Evolutionary conservation across 2,113 vertebrate species (phyloP).

Genomic region (Anoplopoma fimbria): DNA sequence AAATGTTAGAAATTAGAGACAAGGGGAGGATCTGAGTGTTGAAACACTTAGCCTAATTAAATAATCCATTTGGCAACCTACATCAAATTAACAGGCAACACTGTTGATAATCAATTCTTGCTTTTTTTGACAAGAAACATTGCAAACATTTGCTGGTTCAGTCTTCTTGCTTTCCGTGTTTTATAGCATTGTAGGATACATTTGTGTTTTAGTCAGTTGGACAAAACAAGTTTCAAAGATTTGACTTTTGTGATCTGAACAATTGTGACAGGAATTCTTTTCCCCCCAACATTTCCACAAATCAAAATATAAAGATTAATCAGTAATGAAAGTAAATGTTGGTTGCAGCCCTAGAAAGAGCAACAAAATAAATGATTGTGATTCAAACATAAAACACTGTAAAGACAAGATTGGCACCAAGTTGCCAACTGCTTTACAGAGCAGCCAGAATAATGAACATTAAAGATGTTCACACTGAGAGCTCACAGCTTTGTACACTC

Average conservation of each 20-base stretch:
- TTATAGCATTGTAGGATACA: background rate
- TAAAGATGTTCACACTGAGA: background rate
- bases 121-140: too few relatives aligned
- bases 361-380: background rate
- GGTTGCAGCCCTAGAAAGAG: background rate
- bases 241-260: background rate
- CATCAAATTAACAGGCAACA: background rate
- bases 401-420: background rate
- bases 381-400: background rate
- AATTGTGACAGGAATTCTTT: background rate
- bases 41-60: background rate
- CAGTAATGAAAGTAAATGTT: background rate
- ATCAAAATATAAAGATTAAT: background rate
- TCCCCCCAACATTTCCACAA: background rate
- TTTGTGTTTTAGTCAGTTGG: background rate
- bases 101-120: background rate
- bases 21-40: background rate
- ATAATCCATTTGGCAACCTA: background rate
- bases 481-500: background rate
- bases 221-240: background rate
- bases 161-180: background rate
- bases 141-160: background rate
- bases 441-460: background rate
- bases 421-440: background rate
- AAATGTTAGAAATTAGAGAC: background rate